A percentile compares a stretch with the other conserved stretches of the same genome.
Evolutionary conservation across 2,797 vertebrate genomes (phyloP).

Genomic region (Coccyzus lansbergi): DNA sequence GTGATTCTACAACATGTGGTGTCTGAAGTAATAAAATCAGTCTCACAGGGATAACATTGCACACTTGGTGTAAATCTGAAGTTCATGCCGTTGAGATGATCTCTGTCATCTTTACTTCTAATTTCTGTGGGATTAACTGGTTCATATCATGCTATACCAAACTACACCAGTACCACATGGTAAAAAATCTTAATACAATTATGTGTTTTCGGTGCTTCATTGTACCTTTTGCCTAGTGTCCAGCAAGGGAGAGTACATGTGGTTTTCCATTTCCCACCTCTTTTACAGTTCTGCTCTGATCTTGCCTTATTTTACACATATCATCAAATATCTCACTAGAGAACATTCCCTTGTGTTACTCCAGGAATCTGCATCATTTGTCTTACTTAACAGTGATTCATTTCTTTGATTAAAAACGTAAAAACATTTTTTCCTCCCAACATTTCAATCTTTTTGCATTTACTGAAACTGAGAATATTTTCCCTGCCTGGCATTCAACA

Average conservation of each 20-base stretch:
- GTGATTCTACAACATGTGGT: background rate
- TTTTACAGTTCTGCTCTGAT: background rate
- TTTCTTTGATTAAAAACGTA: background rate
- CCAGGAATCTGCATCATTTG: background rate
- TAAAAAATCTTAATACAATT: constrained; percentile 14
- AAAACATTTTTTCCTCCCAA: background rate
- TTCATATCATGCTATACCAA: background rate
- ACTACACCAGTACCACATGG: constrained; percentile 41
- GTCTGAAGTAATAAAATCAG: background rate
- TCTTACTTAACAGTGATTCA: background rate
- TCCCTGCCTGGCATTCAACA: background rate
- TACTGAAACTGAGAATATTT: background rate
- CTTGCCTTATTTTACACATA: background rate
- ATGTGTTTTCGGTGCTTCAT: background rate
- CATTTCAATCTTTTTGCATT: background rate
- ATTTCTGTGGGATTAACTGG: background rate
- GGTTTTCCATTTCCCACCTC: background rate
- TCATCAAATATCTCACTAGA: background rate
- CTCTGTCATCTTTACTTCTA: fast-evolving
- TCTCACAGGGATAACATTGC: background rate
- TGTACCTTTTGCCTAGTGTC: background rate
- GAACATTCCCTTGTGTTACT: background rate
- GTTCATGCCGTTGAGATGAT: background rate
- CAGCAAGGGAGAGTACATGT: background rate
- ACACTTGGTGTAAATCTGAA: background rate